Percentiles rank a stretch among this genome's conserved stretches.
These are phyloP conservation scores for Paracentrotus lividus DNA, from an alignment of 53 echinoderm and acorn worm species.

Conservation along the genomic window DNA sequence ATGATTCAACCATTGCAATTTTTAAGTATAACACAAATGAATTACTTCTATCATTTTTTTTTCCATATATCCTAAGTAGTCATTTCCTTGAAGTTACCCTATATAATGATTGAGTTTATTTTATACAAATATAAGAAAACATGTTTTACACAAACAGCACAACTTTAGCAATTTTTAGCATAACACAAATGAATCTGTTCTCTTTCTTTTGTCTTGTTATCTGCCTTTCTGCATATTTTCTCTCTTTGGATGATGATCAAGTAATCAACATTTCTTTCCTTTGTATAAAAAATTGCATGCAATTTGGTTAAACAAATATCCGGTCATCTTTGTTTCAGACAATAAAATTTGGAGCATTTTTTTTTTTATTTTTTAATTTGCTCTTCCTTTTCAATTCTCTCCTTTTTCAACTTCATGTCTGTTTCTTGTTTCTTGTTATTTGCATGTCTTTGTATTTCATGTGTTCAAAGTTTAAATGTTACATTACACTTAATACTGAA, in stretches of 20 bases:
- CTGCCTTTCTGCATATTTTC: conserved; percentile 5
- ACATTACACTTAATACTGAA: not conserved
- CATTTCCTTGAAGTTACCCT: conserved; percentile 11
- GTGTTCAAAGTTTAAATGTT: not conserved
- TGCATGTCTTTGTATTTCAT: not conserved
- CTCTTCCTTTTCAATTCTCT: not conserved
- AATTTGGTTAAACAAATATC: no score
- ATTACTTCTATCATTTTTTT: not conserved
- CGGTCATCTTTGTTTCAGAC: no score
- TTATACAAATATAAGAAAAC: not conserved
- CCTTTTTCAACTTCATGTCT: not conserved
- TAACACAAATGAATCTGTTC: not conserved
- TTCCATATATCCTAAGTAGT: not conserved
- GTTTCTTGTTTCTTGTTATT: not conserved
- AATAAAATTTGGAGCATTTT: no score
- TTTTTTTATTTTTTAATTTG: not conserved
- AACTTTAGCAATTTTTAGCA: conserved; percentile 15
- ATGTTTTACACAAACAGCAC: not conserved
- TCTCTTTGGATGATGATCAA: conserved; percentile 5
- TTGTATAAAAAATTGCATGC: not conserved
- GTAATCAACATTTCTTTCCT: not conserved
- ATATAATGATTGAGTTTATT: not conserved
- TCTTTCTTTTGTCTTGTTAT: not conserved
- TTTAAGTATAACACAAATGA: not conserved
- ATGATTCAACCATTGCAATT: conserved; percentile 22